Base-by-base conservation (phyloP, 2,797 vertebrate species). In the Remorina albescens region DNA sequence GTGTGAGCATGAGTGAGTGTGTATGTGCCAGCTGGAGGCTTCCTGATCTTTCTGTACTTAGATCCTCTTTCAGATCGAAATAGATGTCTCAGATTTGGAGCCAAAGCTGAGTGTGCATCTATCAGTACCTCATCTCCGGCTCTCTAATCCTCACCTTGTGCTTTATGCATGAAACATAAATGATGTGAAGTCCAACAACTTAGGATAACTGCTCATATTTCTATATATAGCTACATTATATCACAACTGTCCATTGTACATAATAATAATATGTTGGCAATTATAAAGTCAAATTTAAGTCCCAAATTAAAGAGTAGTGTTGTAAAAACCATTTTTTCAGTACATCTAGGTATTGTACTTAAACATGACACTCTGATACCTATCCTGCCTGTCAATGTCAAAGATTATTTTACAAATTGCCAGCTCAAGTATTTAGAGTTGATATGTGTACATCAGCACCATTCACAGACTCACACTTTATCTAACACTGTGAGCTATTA, bases 61-160 rank as follows among this genome's bases (percentile, higher is more conserved):
- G 76, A 76, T 60, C 60, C 34, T 63, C 62, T 58, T 60, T 72
- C 67, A 75, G 66, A 76, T 46, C 80, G 82, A 87, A 90, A 90
- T 86, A 78, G 65, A 71, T 76, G 62, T 21, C 25, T 37, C 54
- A 34, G 63, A 60, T 51, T 62, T 13, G 0, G 16, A 71, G 76
- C 81, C 82, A 83, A 78, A 57, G 76, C 82, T 80, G 68, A 87
- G 62, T 71, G 57, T 78, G 70, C 69, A 84, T 78, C 85, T 56
- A 41, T 83, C 83, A 75, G 74, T 68, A 58, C 50, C 61, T 80
- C 80, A 21, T 79, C 65, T 28, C 49, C 12, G 44, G 9, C 46
- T 57, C 62, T 25, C 61, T 78, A 58, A 73, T 74, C 76, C 37
- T 73, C 8, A n/a, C n/a, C 75, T 71, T 28, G 21, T 86, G 73